Evolutionary conservation across 92 coral and sea anemone genomes (phyloP).

Genomic region (Parazoanthus atlanticus): DNA sequence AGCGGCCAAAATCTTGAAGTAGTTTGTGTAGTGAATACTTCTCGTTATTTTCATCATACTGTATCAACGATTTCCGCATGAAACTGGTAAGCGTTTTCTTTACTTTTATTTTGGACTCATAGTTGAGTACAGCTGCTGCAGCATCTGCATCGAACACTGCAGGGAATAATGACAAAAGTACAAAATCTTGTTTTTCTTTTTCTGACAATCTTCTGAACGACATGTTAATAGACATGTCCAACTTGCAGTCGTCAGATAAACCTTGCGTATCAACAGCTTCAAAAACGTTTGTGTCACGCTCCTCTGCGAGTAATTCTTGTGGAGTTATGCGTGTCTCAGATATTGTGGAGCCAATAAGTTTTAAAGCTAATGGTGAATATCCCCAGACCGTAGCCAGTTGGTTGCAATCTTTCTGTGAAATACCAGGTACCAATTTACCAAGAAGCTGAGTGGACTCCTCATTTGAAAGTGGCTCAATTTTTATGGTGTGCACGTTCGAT

Average conservation of each 20-base stretch:
- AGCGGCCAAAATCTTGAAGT: slow-evolving; percentile 7
- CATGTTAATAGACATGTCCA: neutral
- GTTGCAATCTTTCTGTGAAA: slow-evolving; percentile 6
- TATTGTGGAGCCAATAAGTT: slow-evolving; percentile 4
- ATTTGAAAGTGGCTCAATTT: neutral
- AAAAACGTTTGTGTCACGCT: neutral
- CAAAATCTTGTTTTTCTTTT: neutral
- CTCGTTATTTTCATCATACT: neutral
- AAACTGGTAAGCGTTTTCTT: neutral
- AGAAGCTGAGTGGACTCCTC: slow-evolving; percentile 4
- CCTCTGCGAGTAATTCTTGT: neutral
- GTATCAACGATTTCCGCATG: neutral
- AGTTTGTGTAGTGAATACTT: neutral
- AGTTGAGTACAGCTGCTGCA: neutral
- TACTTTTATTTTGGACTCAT: neutral
- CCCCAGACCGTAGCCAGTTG: slow-evolving; percentile 2
- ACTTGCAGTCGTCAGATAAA: neutral
- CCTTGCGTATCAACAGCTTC: slow-evolving; percentile 1
- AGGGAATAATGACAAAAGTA: neutral
- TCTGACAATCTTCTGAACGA: slow-evolving; percentile 9
- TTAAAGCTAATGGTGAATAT: slow-evolving; percentile 1
- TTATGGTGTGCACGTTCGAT: neutral
- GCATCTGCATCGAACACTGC: neutral
- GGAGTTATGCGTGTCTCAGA: neutral
- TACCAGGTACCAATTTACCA: neutral